Base-by-base conservation (phyloP, 1,140 invertebrate genomes). In the Tigriopus japonicus region DNA sequence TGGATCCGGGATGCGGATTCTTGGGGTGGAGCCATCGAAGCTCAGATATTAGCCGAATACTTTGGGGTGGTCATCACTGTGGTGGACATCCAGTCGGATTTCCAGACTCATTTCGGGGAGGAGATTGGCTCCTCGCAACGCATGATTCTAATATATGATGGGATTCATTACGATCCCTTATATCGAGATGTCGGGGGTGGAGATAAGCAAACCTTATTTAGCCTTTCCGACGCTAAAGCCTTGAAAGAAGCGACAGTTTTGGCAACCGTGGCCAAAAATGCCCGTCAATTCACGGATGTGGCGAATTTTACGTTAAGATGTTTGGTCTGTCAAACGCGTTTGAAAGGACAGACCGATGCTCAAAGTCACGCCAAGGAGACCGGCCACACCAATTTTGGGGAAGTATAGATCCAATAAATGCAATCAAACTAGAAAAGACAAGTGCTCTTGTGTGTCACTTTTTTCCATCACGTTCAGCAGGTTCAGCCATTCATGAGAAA, bases 11-110 rank as follows among this genome's bases (percentile, higher is more conserved):
- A 12, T 15, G n/a, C 28, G 42, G 62, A 64, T 28, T 68, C 88
- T 0, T 97, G 92, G 92, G 91, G 91, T 63, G 91, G 92, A 65
- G 91, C 86, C 42, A 96, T 97, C 65, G 92, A 97, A 75, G 74
- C 90, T 6, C 74, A 88, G 5, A 87, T 96, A 62, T 71, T 97
- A n/a, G 84, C 86, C 1, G 80, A 82, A 66, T 84, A 85, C 72
- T 95, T 86, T 73, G 81, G 82, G 41, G 71, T 93, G 62, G 91
- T 96, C 77, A 94, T 96, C 71, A 87, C 83, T 65, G 90, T 94
- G 6, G 84, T 95, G 1, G 86, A 95, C 69, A 91, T 86, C 42
- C 79, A 90, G 63, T 87, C 87, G 73, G 81, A 81, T 28, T 83
- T 87, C 61, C 85, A 95, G 40, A 90, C 91, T 70, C 79, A 85